Base-by-base conservation (phyloP, 2,888 invertebrate species). In the Mesoligia furuncula region DNA sequence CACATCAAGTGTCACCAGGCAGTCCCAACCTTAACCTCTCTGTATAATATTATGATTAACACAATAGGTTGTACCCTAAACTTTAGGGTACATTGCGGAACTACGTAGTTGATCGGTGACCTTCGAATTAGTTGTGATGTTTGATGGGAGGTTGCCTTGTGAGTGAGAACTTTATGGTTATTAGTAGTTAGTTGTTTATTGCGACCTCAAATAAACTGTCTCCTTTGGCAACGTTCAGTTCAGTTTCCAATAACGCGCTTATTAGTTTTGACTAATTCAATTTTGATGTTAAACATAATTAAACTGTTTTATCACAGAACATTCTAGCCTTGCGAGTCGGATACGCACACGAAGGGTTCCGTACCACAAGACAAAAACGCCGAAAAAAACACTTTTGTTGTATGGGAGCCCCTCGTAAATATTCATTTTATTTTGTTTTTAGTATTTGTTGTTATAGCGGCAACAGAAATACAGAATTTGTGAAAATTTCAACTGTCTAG, bases 51-150 rank as follows among this genome's bases (percentile, higher is more conserved):
- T 7, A 36, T 36, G 36, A 36, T 42, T 51, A 45, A 45, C 24
- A 61, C 31, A 51, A 24, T 45, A n/a, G 54, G 13, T 31, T 39
- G 39, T 54, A 62, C 67, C 54, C 45, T 15, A 67, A 79, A 79
- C 6, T 79, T 79, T 79, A 0, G 61, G 66, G 61, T 62, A 54
- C 67, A n/a, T 20, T 54, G n/a, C 27, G 27, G 59, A 59, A 79
- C 61, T 13, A 20, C 59, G 66, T 24, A 51, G 51, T 45, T 51
- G 31, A 54, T 77, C 42, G 39, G 7, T 11, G 20, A 6, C 61
- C 45, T 48, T 78, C 72, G 48, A 72, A 72, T 72, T 65, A 77
- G 71, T 78, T 71, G 13, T 54, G 71, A 65, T 77, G 48, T 65
- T 71, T 51, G 42, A 51, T 11, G 65, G 0, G 42, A 42, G 42